Conservation (phyloP, 1,140 invertebrate genomes). For the Lordiphosa clarofinis region DNA sequence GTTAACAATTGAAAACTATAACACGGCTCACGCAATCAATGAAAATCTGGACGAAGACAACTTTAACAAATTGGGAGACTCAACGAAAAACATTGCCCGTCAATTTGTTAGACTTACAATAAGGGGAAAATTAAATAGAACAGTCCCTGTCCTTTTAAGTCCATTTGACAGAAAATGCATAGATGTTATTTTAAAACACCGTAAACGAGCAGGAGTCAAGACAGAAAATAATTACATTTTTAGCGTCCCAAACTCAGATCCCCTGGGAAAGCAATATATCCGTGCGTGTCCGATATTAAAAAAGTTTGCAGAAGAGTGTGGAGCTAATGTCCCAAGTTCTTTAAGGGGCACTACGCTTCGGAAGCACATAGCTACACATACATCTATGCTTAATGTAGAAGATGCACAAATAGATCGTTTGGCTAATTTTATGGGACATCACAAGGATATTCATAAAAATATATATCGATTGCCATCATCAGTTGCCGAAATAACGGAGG, state of each 20-base stretch:
- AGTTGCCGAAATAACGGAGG: conserved; percentile 3
- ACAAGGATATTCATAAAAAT: conserved; percentile 2
- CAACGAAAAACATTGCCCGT: background rate
- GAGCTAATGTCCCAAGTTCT: background rate
- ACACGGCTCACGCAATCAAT: background rate
- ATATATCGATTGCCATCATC: conserved; percentile 1
- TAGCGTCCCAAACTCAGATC: conserved; percentile 3
- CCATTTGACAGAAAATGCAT: conserved; percentile 1
- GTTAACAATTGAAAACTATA: conserved; percentile 4
- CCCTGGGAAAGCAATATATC: conserved; percentile 3
- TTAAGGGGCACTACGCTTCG: conserved; percentile 9
- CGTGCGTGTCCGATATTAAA: conserved; percentile 5
- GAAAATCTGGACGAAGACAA: conserved; percentile 3
- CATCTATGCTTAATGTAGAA: background rate
- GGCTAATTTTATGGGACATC: conserved; percentile 5
- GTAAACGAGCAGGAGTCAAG: background rate
- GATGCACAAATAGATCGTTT: background rate
- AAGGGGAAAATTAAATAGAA: conserved; percentile 9
- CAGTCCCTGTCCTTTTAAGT: conserved; percentile 1
- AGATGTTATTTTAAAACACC: background rate
- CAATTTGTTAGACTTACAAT: conserved; percentile 3
- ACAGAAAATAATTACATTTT: conserved; percentile 1
- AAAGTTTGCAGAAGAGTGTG: conserved; percentile 2
- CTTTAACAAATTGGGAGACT: background rate
- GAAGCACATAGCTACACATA: conserved; percentile 1